Conservation (phyloP, 2,113 vertebrate species). For the Notechis scutatus region DNA sequence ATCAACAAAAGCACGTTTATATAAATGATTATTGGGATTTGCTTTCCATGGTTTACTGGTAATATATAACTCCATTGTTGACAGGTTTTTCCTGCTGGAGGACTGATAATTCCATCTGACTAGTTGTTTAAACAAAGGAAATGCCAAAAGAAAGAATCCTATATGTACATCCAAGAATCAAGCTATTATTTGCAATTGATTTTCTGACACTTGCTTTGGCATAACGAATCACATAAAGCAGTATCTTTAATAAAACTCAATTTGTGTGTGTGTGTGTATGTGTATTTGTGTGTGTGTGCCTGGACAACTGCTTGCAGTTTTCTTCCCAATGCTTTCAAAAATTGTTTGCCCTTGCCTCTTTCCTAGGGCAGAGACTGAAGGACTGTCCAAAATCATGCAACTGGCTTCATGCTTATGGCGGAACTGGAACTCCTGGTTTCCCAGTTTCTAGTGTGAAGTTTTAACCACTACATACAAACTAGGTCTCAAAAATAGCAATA, state of each 20-base stretch:
- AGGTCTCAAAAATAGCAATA: not conserved
- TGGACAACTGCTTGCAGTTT: not conserved
- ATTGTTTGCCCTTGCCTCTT: not conserved
- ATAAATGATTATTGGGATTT: conserved; percentile 33
- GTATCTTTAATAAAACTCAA: conserved; percentile 64
- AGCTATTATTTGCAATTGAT: conserved; percentile 58
- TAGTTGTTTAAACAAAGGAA: conserved; percentile 58
- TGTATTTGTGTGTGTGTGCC: conserved; percentile 5
- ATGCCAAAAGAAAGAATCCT: conserved; percentile 52
- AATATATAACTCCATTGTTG: conserved; percentile 25
- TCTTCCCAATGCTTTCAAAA: not conserved
- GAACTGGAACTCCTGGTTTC: not conserved
- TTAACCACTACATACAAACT: not conserved
- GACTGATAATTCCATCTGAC: conserved; percentile 59
- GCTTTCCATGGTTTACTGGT: not conserved
- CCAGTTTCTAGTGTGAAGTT: not conserved
- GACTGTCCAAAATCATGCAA: not conserved
- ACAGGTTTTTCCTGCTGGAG: conserved; percentile 44
- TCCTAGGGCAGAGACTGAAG: not conserved
- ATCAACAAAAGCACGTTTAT: rapidly evolving
- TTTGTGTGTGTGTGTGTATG: conserved; percentile 30
- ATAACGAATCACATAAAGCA: conserved; percentile 62
- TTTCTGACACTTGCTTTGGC: conserved; percentile 53
- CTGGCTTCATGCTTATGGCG: not conserved
- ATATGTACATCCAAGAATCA: conserved; percentile 49